Evolutionary conservation across 2,113 vertebrate genomes (phyloP), one percentile per base, ranked within the genome.

Genomic region (Antidorcas marsupialis): DNA sequence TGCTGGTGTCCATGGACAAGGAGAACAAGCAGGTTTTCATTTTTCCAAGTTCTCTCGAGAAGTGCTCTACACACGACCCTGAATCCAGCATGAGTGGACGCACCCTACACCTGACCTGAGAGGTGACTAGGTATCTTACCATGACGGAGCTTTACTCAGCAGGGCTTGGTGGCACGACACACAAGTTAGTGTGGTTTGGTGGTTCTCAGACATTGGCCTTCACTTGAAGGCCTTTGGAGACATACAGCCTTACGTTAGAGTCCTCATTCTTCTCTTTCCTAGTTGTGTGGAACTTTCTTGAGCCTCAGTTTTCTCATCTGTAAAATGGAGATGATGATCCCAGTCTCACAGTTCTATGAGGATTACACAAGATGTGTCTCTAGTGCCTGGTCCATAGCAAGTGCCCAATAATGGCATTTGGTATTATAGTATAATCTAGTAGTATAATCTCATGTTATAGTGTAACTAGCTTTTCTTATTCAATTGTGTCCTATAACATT

Each of bases 251-350:
- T 91, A 67, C 21, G 19, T 79, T 95, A 84, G 59, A 92, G 64
- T 57, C 17, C 43, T 95, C 57, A n/a, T 21, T 84, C 30, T 96
- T 92, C 57, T 95, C 13, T 84, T 96, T 59, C 25, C 39, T 86
- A 79, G 43, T 90, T 33, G 23, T 36, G 47, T 82, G 79, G 47
- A 89, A 81, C 78, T 97, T 92, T 92, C 55, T 97, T 88, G 45
- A 92, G 55, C 47, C 84, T 96, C 47, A 25, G 27, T 91, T 89
- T 96, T 92, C 76, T 95, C 47, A 85, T 96, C 95, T 96, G 33
- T 96, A 92, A 91, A 94, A 62, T 43, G 81, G 59, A 91, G 43
- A 71, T 52, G 39, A 88, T 92, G 50, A 82, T 47, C n/a, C 43
- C 28, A 82, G 43, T 52, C 13, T 97, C 17, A 33, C n/a, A 87